A percentile compares a stretch with the other conserved stretches of the same genome.
Evolutionary conservation across 2,113 vertebrate species (phyloP).

Genomic region (Miniopterus natalensis): DNA sequence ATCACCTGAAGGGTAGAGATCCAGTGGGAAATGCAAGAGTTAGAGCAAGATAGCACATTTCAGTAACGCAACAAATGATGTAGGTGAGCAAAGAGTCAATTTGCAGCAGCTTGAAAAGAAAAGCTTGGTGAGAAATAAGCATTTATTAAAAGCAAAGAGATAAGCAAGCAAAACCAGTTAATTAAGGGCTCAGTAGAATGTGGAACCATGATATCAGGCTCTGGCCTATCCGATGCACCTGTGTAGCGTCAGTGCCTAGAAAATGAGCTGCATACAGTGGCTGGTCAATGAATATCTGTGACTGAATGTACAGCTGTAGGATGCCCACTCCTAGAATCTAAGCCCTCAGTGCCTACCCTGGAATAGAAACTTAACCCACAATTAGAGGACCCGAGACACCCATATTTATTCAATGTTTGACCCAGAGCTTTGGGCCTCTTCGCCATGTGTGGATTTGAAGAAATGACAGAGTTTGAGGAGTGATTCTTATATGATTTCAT

Average conservation of each 20-base stretch:
- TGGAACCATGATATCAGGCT: accelerated
- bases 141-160: background rate
- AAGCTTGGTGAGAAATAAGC: background rate
- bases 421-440: background rate
- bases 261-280: background rate
- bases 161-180: background rate
- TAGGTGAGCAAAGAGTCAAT: background rate
- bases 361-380: background rate
- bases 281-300: background rate
- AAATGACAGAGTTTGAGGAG: background rate
- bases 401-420: background rate
- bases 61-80: background rate
- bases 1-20: background rate
- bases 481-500: background rate
- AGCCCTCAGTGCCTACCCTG: background rate
- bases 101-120: background rate
- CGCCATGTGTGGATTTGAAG: background rate
- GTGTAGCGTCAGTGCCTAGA: background rate
- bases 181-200: background rate
- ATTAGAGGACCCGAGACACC: background rate
- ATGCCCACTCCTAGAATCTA: background rate
- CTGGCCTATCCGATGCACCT: background rate
- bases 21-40: background rate
- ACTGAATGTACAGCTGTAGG: too few relatives aligned
- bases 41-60: background rate